Conservation (phyloP, 1,140 invertebrate species). For the Physella acuta region DNA sequence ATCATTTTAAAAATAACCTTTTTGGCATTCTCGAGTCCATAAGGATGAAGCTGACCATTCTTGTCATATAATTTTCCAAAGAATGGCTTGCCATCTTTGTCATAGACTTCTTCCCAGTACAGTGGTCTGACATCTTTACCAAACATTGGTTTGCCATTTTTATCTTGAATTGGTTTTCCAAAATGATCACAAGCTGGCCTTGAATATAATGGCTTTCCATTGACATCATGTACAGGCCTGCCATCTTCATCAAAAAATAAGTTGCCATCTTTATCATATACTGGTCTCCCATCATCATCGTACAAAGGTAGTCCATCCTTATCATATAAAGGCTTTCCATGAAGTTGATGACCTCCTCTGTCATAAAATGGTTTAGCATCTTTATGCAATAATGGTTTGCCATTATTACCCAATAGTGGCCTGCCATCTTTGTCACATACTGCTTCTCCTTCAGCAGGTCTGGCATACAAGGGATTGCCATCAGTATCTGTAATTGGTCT, state of each 20-base stretch:
- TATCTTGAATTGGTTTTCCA: neutral
- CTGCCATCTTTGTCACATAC: neutral
- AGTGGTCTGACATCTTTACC: neutral
- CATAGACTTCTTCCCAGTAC: neutral
- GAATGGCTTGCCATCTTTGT: neutral
- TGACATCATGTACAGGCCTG: neutral
- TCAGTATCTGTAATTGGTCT: neutral
- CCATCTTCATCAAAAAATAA: neutral
- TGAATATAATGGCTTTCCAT: neutral
- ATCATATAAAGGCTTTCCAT: neutral
- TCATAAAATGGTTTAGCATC: neutral
- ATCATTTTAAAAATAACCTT: neutral
- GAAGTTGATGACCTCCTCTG: neutral
- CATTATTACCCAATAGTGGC: neutral
- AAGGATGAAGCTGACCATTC: neutral
- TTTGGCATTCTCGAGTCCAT: neutral
- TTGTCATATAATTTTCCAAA: neutral
- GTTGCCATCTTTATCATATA: constrained; percentile 2
- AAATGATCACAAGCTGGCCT: neutral
- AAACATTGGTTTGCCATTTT: neutral
- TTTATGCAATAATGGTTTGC: neutral
- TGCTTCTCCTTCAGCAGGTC: neutral
- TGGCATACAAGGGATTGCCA: neutral
- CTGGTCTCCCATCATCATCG: neutral
- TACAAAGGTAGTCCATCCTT: neutral